Evolutionary conservation across 2,888 invertebrate genomes (phyloP).

Genomic region (Eupithecia centaureata): DNA sequence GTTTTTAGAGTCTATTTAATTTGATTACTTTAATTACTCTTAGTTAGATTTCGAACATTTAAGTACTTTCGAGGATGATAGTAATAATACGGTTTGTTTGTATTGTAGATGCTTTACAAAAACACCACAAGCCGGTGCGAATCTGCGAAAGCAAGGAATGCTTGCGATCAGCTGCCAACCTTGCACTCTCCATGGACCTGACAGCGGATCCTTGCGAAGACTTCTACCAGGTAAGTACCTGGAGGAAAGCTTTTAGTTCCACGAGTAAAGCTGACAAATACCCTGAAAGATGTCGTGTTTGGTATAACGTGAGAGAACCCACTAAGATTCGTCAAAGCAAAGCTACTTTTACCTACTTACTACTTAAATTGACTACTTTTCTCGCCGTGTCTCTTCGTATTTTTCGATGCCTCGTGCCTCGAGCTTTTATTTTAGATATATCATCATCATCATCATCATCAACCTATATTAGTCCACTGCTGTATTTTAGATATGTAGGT

Average conservation of each 20-base stretch:
- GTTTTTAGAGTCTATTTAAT: too few relatives aligned
- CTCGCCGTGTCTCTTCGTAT: background rate
- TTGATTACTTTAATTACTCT: too few relatives aligned
- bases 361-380: too few relatives aligned
- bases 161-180: constrained; percentile 88
- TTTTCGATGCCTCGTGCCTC: background rate
- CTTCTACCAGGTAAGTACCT: constrained; percentile 87
- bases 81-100: background rate
- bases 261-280: background rate
- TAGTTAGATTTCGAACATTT: background rate
- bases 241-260: background rate
- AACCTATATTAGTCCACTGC: too few relatives aligned
- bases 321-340: background rate
- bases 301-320: background rate
- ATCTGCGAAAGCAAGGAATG: constrained; percentile 88
- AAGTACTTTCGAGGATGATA: background rate
- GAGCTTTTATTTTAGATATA: background rate
- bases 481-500: too few relatives aligned
- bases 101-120: constrained; percentile 61
- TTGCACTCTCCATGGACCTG: constrained; percentile 89
- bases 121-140: constrained; percentile 57
- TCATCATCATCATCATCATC: too few relatives aligned
- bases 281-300: background rate
- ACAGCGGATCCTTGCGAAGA: constrained; percentile 90
- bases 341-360: too few relatives aligned